Base-by-base conservation (phyloP, 2,888 invertebrate genomes). In the Ceraclea dissimilis region DNA sequence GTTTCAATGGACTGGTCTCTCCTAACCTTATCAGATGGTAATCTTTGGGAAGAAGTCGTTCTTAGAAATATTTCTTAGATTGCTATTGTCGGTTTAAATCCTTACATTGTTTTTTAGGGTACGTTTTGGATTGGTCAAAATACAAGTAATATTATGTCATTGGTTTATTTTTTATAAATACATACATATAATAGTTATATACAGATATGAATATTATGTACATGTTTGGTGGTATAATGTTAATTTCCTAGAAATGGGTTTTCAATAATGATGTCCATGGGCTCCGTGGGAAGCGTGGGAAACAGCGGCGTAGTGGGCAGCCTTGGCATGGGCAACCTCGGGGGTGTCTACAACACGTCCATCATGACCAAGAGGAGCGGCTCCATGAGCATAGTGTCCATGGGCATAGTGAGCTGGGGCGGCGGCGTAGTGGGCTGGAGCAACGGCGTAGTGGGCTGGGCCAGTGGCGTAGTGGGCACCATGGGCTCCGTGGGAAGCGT, bases 361-460 rank as follows among this genome's bases (percentile, higher is more conserved):
- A 46, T 46, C 46, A 46, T 46, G 46, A 46, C 19, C 46, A 16
- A 46, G 10, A 11, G 46, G 46, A 16, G 46, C 46, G 20, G 46
- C 46, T 18, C 46, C 46, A 56, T 50, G 51, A 26, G 55, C 55
- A 33, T 51, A 55, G 39, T 39, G 39, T n/a, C n/a, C 39, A 43
- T 58, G 46, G 17, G 53, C 53, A 39, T 52, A 52, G 34, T 44
- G 44, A 16, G 52, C 49, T n/a, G 49, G 31, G 20, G 44, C 26
- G 8, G 43, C 49, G 19, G 52, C 54, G 49, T 52, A 52, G 11
- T 47, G 21, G 17, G 52, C 26, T 34, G 43, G 46, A 49, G 51
- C 59, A 31, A 55, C 21, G 20, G 56, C 56, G 26, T 50, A 49
- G 43, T 50, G 34, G 21, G 50, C 46, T 34, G 43, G 46, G 50